These are phyloP conservation scores for Pontoporia blainvillei DNA, from an alignment of 2,113 vertebrate species.

Conservation along the genomic window DNA sequence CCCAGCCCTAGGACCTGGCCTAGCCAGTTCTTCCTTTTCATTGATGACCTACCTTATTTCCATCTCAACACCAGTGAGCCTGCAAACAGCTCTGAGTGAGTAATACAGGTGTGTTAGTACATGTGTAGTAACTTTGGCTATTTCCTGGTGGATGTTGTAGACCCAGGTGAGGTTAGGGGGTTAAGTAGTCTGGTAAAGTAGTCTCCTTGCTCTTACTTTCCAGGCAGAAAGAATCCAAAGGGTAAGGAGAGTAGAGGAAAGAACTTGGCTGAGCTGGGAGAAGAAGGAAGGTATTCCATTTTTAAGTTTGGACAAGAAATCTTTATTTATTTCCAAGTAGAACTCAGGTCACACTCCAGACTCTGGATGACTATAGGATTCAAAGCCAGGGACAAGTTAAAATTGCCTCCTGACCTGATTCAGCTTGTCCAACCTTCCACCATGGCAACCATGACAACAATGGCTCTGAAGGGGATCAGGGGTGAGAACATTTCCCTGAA, in stretches of 20 bases:
- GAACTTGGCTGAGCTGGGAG: background rate
- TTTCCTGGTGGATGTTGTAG: background rate
- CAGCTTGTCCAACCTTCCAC: background rate
- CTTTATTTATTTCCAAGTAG: background rate
- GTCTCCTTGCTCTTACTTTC: background rate
- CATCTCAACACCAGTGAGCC: background rate
- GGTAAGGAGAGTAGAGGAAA: background rate
- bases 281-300: background rate
- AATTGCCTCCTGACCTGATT: constrained; percentile 45
- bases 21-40: background rate
- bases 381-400: constrained; percentile 59
- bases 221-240: background rate
- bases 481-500: background rate
- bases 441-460: background rate
- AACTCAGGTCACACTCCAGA: background rate
- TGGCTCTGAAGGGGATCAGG: background rate
- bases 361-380: background rate
- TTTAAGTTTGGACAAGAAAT: background rate
- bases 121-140: background rate
- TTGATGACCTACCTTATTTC: background rate
- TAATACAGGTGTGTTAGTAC: background rate
- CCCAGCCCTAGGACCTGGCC: background rate
- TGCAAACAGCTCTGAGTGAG: background rate
- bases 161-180: background rate
- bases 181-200: background rate